Evolutionary conservation across 2,888 invertebrate species (phyloP).

Genomic region (Baronia brevicornis): DNA sequence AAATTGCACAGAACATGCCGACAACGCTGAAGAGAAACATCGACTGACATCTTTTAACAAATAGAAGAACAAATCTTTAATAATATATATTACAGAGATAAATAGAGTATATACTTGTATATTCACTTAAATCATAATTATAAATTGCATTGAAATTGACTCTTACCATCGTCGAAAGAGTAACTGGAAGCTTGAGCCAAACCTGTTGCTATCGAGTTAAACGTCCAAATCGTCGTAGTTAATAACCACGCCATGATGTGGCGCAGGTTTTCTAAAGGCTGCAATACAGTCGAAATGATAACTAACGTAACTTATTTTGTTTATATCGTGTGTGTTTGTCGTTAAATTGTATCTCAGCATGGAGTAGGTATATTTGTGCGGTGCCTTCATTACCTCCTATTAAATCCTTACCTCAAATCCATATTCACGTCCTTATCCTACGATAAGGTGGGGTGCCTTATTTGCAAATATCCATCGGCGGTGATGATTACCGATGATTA

Average conservation of each 20-base stretch:
- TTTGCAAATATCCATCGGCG: no score
- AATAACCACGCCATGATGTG: slow-evolving; percentile 75
- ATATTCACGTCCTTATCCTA: no score
- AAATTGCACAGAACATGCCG: slow-evolving; percentile 53
- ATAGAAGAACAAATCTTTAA: no score
- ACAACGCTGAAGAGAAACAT: slow-evolving; percentile 53
- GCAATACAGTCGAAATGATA: slow-evolving; percentile 18
- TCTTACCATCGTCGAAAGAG: slow-evolving; percentile 59
- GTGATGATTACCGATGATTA: no score
- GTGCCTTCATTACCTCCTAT: no score
- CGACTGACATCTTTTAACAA: slow-evolving; percentile 21
- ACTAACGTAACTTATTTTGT: no score
- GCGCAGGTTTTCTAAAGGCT: slow-evolving; percentile 78
- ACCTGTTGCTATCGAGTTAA: slow-evolving; percentile 69
- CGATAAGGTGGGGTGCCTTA: no score
- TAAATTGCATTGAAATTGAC: not conserved
- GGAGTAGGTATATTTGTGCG: no score
- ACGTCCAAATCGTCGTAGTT: slow-evolving; percentile 74
- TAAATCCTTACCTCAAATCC: no score
- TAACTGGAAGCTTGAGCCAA: slow-evolving; percentile 69
- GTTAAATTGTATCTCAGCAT: no score
- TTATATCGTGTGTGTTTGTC: no score
- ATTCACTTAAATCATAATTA: not conserved
- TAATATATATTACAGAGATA: no score
- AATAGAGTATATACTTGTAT: slow-evolving; percentile 1